Base-by-base conservation (phyloP, 2,888 invertebrate genomes). In the Pseudanteris insignis region DNA sequence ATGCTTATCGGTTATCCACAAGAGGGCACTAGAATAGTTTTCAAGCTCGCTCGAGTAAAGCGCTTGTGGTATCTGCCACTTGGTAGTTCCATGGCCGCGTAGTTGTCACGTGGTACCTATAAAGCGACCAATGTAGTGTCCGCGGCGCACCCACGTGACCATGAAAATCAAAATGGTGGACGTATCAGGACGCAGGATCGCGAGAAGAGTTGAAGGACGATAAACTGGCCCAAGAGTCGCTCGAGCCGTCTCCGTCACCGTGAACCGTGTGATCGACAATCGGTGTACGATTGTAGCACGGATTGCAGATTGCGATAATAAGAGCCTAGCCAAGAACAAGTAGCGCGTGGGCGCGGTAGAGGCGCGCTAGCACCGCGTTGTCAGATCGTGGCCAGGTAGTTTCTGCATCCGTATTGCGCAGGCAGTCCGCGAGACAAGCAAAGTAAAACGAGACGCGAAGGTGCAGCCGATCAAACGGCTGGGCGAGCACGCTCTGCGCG, bases 161-260 rank as follows among this genome's bases (percentile, higher is more conserved):
- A 64, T 58, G 70, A 74, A 76, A 76, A 74, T 77, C 75, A 74
- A 76, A 76, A 77, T 71, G 76, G 76, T 70, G 76, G 76, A 74
- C 75, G 75, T 75, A 75, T 74, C 71, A 74, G 75, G 76, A 75
- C 72, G 76, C 76, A 76, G 74, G 73, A 74, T 75, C 72, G 70
- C 69, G 73, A 70, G 69, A 69, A 67, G 68, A 72, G 72, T 72
- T 73, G 74, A 76, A 76, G 74, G 73, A 75, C 74, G 73, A 74
- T 73, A 73, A 71, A 70, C 67, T 73, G 70, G 70, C 30, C 68
- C 69, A 67, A 70, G 72, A 70, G 64, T 64, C 54, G 50, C 13
- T 37, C 40, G 46, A 48, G 61, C 53, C 53, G 63, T 51, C 38
- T 60, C 63, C 68, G 64, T n/a, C n/a, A n/a, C n/a, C n/a, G 58